Conservation (phyloP, 2,797 vertebrate genomes). For the Echeneis naucrates region DNA sequence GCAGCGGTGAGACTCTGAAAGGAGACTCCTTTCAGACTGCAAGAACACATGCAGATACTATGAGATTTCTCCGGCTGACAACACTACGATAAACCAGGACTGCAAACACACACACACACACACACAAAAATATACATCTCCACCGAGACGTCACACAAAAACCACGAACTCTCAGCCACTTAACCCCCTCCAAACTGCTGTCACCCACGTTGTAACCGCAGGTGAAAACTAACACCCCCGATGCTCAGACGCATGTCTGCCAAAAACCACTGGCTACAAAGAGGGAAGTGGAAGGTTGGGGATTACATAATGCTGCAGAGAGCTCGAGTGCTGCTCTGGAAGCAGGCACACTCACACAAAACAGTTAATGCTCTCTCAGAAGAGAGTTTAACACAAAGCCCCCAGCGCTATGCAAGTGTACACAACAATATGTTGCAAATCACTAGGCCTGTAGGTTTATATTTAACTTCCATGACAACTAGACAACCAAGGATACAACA, state of each 20-base stretch:
- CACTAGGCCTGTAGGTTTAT: background rate
- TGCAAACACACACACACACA: constrained; percentile 10
- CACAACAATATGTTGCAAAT: constrained; percentile 17
- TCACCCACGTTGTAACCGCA: constrained; percentile 68
- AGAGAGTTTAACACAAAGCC: constrained; percentile 29
- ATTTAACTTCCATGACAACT: background rate
- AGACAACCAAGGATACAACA: background rate
- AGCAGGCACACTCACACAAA: constrained; percentile 43
- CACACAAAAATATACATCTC: constrained; percentile 6
- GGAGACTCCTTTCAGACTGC: constrained; percentile 68
- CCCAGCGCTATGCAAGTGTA: constrained; percentile 17
- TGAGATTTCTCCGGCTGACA: constrained; percentile 36
- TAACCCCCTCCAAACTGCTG: constrained; percentile 71
- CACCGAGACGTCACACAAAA: constrained; percentile 64
- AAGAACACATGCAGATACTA: constrained; percentile 51
- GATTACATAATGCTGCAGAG: constrained; percentile 79
- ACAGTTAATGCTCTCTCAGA: constrained; percentile 38
- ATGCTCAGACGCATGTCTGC: constrained; percentile 63
- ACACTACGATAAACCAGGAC: constrained; percentile 19
- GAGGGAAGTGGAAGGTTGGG: constrained; percentile 76
- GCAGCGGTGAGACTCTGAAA: constrained; percentile 71
- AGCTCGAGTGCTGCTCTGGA: constrained; percentile 54
- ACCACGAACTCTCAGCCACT: constrained; percentile 71
- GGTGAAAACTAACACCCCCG: constrained; percentile 73
- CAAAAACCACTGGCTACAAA: constrained; percentile 69